Percentiles rank a stretch among this genome's conserved stretches.
These are phyloP conservation scores for Leptinotarsa lineolata DNA, from an alignment of 1,140 invertebrate genomes.

Conservation along the genomic window DNA sequence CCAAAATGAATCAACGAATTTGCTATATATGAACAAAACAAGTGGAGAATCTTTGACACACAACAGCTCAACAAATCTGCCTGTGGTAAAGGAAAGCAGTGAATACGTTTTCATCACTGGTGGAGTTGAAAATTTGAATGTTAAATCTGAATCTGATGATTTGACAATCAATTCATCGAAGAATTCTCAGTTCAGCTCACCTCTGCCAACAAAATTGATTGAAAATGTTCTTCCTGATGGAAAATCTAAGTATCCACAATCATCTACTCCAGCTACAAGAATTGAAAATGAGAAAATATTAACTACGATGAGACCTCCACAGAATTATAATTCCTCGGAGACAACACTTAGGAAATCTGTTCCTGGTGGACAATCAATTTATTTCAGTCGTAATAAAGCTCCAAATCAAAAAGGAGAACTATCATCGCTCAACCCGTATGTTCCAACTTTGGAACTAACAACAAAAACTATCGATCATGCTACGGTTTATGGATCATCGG, in stretches of 20 bases:
- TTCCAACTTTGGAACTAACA: slow-evolving; percentile 9
- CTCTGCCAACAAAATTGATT: background rate
- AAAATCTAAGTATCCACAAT: too few species aligned
- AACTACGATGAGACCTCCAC: too few species aligned
- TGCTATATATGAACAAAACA: background rate
- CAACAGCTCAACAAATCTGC: too few species aligned
- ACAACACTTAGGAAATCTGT: too few species aligned
- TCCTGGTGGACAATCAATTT: too few species aligned
- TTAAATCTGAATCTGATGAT: too few species aligned
- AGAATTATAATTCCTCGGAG: too few species aligned
- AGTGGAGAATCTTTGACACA: slow-evolving; percentile 1
- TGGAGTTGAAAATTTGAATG: background rate
- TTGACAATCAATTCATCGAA: slow-evolving; percentile 1
- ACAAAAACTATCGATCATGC: slow-evolving; percentile 35
- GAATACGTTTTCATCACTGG: background rate
- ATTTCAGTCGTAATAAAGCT: too few species aligned
- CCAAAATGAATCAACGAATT: too few species aligned
- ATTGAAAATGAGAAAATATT: too few species aligned
- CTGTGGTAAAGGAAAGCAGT: background rate
- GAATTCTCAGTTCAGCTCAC: background rate
- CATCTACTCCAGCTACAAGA: too few species aligned
- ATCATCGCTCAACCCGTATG: background rate
- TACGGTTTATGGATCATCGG: slow-evolving; percentile 37
- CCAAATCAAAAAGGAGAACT: background rate
- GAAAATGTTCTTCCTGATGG: background rate